Evolutionary conservation across 2,888 invertebrate genomes (phyloP), one percentile per base, ranked within the genome.

Genomic region (Pardosa pseudoannulata): DNA sequence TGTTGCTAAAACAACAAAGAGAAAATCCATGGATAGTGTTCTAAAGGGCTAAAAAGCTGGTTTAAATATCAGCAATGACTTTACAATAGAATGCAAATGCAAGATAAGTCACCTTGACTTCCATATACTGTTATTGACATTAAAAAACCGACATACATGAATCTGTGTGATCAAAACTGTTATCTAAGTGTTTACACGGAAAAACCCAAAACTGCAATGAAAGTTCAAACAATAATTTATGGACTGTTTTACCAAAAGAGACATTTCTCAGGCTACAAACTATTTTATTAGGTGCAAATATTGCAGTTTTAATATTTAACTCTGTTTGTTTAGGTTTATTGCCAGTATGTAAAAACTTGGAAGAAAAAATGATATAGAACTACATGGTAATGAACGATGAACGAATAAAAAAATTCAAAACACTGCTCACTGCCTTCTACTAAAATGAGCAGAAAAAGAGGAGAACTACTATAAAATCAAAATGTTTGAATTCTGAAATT

Each of bases 251-350:
- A 23, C 74, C 74, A 1, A 74, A 62, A 56, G 62, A 74, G 62
- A 74, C 62, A 13, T 74, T 74, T 62, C 62, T 74, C 11, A 19
- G 36, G 36, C 31, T 32, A 23, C 7, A 74, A 74, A 74, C 62
- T 11, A 19, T 62, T 62, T 13, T 74, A 19, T 74, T 74, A 36
- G 64, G 74, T 36, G 13, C 36, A 62, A 1, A 74, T 62, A 74
- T 62, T 74, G 74, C 62, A 32, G 19, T 62, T 0, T 36, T 68
- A 68, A 13, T 74, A 32, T 74, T 74, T 62, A 74, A 74, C 36
- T 62, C 62, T 23, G 74, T 62, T 13, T 62, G 62, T 36, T 36
- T 36, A 19, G 74, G 74, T 36, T 62, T 74, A 6, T 31, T 74
- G 27, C 32, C 56, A 36, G 32, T 56, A 62, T 74, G 62, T 16